Base-by-base conservation (phyloP, 2,797 vertebrate species). In the Notoglanidium macrostoma region DNA sequence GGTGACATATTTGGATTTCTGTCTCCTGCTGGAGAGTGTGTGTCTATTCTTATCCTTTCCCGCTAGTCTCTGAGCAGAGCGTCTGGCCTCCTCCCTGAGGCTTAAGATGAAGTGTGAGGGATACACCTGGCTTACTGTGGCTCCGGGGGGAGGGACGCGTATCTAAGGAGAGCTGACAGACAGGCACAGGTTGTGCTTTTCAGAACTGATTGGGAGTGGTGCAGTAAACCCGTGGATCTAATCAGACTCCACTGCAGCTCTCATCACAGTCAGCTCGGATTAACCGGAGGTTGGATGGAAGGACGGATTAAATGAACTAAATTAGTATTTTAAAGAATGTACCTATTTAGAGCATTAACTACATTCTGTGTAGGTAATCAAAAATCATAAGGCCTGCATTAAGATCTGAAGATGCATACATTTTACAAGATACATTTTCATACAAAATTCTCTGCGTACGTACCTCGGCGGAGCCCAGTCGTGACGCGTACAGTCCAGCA, bases 381-480 rank as follows among this genome's bases (percentile, higher is more conserved):
- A 70, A 35, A 9, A 8, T 26, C 19, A 51, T 32, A 5, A 67
- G 17, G 17, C 78, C 77, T 59, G 77, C 5, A 63, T 44, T 46
- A 44, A n/a, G 3, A 14, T 15, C 19, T 59, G 32, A 40, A 26
- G 55, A 46, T 29, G 26, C 1, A 40, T 40, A 40, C 40, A 40
- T 40, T 40, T 40, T 40, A 40, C 40, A 40, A 40, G 40, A 40
- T 40, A 40, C 40, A 40, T 40, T 40, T 40, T 40, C 40, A 40
- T 40, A 40, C 40, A 40, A 40, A 40, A 40, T 40, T 40, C 2
- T 44, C 49, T 11, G 54, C 54, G 80, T 57, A 85, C 92, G 95
- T 94, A 99, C 98, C 98, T 96, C 46, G 98, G 98, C 82, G 98
- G 98, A 7, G 98, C 98, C 98, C 98, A 99, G 93, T 99, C 98